Evolutionary conservation across 2,113 vertebrate genomes (phyloP).

Genomic region (Terrapene triunguis): DNA sequence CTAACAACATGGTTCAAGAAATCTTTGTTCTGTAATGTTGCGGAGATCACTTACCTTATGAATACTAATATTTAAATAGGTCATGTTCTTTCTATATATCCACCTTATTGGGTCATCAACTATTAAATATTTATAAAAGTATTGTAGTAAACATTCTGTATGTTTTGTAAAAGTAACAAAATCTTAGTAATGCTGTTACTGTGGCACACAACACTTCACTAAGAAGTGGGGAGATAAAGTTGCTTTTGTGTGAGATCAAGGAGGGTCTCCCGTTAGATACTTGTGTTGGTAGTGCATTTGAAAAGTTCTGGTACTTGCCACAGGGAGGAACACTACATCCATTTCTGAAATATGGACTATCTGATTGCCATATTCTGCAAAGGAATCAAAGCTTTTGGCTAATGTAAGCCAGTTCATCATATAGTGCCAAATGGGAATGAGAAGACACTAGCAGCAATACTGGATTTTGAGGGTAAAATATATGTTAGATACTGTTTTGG

Average conservation of each 20-base stretch:
- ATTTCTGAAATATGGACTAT: not conserved
- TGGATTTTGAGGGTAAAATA: not conserved
- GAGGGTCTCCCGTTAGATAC: not conserved
- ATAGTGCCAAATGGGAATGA: not conserved
- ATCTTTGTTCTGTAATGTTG: not conserved
- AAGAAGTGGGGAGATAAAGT: not conserved
- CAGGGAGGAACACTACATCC: not conserved
- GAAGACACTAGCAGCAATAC: not conserved
- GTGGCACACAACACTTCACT: not conserved
- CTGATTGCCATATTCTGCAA: not conserved
- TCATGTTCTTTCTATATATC: not conserved
- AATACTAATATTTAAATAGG: not conserved
- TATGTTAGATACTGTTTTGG: not conserved
- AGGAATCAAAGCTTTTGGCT: not conserved
- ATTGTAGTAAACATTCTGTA: not conserved
- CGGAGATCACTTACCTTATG: conserved; percentile 36
- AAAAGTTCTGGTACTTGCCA: not conserved
- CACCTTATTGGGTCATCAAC: not conserved
- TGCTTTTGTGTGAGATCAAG: not conserved
- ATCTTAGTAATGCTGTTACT: not conserved
- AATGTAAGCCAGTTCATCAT: not conserved
- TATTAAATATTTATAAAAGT: not conserved
- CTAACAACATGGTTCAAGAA: not conserved
- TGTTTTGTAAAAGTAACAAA: not conserved
- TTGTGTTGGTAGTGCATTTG: not conserved